These are phyloP conservation scores for Drosophila biarmipes DNA, from an alignment of 1,140 invertebrate genomes.

Conservation along the genomic window DNA sequence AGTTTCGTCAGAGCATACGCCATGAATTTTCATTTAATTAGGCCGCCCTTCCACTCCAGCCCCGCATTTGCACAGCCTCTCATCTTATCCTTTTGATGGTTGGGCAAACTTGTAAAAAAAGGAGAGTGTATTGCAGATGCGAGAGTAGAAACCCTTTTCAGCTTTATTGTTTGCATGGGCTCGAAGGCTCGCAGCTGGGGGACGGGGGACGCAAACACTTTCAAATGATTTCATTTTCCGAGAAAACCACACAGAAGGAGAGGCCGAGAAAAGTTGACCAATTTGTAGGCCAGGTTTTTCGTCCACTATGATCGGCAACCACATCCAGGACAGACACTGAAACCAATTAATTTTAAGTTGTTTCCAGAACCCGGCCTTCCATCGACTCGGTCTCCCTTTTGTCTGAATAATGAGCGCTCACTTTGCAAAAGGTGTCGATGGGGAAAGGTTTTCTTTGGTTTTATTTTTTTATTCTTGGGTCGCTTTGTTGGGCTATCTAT, in stretches of 20 bases:
- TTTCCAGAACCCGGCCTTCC: slow-evolving; percentile 35
- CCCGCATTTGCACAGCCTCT: slow-evolving; percentile 19
- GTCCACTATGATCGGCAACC: slow-evolving; percentile 26
- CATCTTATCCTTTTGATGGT: slow-evolving; percentile 68
- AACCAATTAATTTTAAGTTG: slow-evolving; percentile 83
- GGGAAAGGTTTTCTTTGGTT: slow-evolving; percentile 47
- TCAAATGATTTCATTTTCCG: slow-evolving; percentile 80
- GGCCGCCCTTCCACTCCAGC: slow-evolving; percentile 28
- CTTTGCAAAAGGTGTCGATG: slow-evolving; percentile 65
- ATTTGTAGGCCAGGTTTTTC: slow-evolving; percentile 42
- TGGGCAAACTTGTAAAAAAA: slow-evolving; percentile 62
- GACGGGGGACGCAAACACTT: slow-evolving; percentile 54
- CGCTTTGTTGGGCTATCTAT: slow-evolving; percentile 41
- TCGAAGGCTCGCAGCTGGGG: slow-evolving; percentile 3
- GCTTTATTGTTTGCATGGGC: slow-evolving; percentile 72
- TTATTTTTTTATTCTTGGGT: slow-evolving; percentile 11
- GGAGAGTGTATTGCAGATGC: slow-evolving; percentile 15
- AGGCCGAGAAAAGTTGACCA: slow-evolving; percentile 32
- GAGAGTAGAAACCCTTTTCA: slow-evolving; percentile 56
- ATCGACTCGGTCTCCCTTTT: slow-evolving; percentile 20
- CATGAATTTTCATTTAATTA: slow-evolving; percentile 83
- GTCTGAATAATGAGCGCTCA: slow-evolving; percentile 58
- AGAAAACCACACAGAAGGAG: slow-evolving; percentile 53
- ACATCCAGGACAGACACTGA: slow-evolving; percentile 62
- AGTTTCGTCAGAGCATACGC: slow-evolving; percentile 69